Conservation (phyloP, 2,113 vertebrate genomes). For the Sceloporus undulatus region DNA sequence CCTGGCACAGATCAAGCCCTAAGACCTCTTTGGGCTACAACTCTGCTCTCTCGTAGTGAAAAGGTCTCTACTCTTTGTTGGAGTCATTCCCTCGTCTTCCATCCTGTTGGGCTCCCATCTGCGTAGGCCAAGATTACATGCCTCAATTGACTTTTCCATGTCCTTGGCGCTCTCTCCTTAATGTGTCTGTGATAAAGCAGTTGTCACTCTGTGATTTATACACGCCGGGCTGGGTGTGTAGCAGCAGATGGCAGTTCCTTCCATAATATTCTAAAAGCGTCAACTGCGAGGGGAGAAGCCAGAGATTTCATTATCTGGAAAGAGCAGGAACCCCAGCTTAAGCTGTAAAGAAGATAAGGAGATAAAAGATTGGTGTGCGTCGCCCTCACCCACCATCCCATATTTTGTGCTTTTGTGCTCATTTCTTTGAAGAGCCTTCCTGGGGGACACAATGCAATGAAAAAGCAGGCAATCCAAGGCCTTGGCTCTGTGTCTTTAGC, state of each 20-base stretch:
- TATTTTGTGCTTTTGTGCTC: conserved; percentile 43
- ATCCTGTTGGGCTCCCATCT: background rate
- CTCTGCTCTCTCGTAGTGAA: background rate
- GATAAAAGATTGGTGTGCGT: conserved; percentile 34
- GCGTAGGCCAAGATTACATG: background rate
- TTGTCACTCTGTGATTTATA: background rate
- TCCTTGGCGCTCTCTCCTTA: background rate
- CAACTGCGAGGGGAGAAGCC: background rate
- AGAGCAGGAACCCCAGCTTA: conserved; percentile 48
- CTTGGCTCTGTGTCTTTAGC: fast-evolving
- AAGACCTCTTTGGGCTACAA: background rate
- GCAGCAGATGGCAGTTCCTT: conserved; percentile 57
- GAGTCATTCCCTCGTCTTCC: background rate
- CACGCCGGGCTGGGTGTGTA: background rate
- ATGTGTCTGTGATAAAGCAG: background rate
- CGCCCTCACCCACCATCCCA: background rate
- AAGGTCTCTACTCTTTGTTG: background rate
- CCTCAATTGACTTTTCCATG: background rate
- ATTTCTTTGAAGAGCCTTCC: background rate
- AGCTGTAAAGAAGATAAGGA: conserved; percentile 60
- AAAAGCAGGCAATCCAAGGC: background rate
- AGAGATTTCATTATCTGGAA: conserved; percentile 50
- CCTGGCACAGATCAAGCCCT: background rate
- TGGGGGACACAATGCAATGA: fast-evolving
- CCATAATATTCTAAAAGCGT: conserved; percentile 50